These are phyloP conservation scores for Mythimna lalbum DNA, from an alignment of 2,888 invertebrate genomes.

Conservation along the genomic window DNA sequence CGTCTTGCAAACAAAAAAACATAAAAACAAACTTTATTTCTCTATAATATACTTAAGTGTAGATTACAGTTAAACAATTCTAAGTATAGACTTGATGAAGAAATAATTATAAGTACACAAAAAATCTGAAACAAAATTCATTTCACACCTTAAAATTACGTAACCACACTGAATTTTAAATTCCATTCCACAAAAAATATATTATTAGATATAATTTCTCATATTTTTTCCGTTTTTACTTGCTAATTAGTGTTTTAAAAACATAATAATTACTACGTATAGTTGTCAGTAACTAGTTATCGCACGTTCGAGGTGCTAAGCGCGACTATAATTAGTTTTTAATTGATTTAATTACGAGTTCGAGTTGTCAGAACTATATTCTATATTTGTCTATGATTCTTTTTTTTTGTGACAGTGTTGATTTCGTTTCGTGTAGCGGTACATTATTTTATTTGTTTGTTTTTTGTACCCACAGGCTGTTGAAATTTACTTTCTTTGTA, in stretches of 20 bases:
- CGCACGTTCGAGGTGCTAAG: constrained; percentile 32
- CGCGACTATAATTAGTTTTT: constrained; percentile 40
- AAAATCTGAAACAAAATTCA: neutral
- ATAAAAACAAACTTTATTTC: too few species aligned
- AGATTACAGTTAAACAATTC: neutral
- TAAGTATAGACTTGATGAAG: neutral
- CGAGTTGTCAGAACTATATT: constrained; percentile 7
- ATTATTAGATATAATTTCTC: constrained; percentile 15
- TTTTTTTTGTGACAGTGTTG: constrained; percentile 1
- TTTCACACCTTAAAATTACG: constrained; percentile 16
- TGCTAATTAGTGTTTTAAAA: constrained; percentile 39
- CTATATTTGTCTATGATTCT: constrained; percentile 14
- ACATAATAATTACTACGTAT: constrained; percentile 27
- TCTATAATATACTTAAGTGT: too few species aligned
- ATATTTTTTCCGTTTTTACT: constrained; percentile 12
- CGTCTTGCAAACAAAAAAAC: too few species aligned
- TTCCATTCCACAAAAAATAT: constrained; percentile 2
- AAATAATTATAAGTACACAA: neutral
- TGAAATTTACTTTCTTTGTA: neutral
- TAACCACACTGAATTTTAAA: constrained; percentile 7
- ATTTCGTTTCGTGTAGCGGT: neutral
- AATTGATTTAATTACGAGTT: constrained; percentile 50
- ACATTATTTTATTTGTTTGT: neutral
- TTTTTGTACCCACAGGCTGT: neutral
- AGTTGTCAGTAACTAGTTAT: constrained; percentile 21